phyloP scores from a whole-genome alignment of 2,113 vertebrate genomes.

The Archilochus colubris region DNA sequence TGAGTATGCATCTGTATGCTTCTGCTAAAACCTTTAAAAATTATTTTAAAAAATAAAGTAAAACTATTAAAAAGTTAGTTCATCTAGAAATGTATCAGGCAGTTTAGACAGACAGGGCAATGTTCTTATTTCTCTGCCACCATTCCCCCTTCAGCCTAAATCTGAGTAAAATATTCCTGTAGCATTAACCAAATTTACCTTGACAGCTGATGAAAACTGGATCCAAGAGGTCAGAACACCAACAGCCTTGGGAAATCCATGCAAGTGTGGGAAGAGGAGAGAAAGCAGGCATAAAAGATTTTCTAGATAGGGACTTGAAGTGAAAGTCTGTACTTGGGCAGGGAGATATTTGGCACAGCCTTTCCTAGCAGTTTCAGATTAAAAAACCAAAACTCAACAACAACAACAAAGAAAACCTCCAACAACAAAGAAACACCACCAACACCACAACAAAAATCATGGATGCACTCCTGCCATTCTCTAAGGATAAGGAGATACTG shows the following conservation, averaged over 20 bases:
- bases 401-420: neutral
- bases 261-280: conserved; percentile 18
- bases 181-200: conserved; percentile 66
- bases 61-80: neutral
- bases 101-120: neutral
- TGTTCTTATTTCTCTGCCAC: neutral
- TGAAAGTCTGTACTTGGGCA: neutral
- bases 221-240: conserved; percentile 62
- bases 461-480: neutral
- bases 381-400: neutral
- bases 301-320: neutral
- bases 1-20: neutral
- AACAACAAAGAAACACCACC: neutral
- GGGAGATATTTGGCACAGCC: neutral
- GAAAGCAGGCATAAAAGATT: neutral
- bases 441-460: neutral
- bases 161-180: conserved; percentile 18
- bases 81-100: neutral
- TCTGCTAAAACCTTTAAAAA: neutral
- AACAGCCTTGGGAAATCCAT: conserved; percentile 58
- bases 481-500: neutral
- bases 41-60: neutral
- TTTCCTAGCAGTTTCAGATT: neutral
- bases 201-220: conserved; percentile 71
- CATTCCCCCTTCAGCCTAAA: conserved; percentile 13